A percentile compares a stretch with the other conserved stretches of the same genome.
These are phyloP conservation scores for Microchrysa polita DNA, from an alignment of 2,888 invertebrate genomes.

Conservation along the genomic window DNA sequence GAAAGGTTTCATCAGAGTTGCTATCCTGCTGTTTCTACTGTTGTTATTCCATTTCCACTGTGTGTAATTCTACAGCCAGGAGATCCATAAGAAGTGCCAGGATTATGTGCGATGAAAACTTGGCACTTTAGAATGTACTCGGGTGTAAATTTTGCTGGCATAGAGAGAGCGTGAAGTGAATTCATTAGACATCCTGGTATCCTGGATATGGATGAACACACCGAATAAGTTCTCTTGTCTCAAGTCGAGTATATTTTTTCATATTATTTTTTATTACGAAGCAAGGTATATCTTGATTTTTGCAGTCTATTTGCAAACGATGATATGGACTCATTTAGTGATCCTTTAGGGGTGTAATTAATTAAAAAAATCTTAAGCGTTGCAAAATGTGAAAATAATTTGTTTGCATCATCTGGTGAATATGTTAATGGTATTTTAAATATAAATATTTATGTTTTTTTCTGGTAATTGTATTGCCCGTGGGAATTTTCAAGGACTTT, in stretches of 20 bases:
- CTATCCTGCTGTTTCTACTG: neutral
- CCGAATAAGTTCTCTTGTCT: conserved; percentile 34
- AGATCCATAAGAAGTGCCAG: conserved; percentile 18
- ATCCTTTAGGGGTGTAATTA: conserved; percentile 43
- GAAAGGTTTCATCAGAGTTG: conserved; percentile 4
- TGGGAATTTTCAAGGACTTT: conserved; percentile 10
- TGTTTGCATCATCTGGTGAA: conserved; percentile 34
- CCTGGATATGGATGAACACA: conserved; percentile 29
- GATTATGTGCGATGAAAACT: conserved; percentile 34
- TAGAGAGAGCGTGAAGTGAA: conserved; percentile 35
- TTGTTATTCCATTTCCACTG: neutral
- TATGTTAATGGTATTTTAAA: conserved; percentile 41
- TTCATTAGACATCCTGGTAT: conserved; percentile 35
- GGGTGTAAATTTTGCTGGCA: conserved; percentile 34
- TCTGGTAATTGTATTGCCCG: conserved; percentile 35
- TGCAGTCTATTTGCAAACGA: neutral
- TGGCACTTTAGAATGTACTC: conserved; percentile 41
- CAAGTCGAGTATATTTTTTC: conserved; percentile 17
- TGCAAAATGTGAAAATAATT: conserved; percentile 20
- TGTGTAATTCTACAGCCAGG: neutral
- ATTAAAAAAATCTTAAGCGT: conserved; percentile 44
- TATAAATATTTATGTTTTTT: conserved; percentile 16
- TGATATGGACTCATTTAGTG: conserved; percentile 20
- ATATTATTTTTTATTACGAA: neutral
- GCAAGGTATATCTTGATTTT: neutral